Conservation (phyloP, 1,140 invertebrate genomes). For the Neodiprion virginianus region DNA sequence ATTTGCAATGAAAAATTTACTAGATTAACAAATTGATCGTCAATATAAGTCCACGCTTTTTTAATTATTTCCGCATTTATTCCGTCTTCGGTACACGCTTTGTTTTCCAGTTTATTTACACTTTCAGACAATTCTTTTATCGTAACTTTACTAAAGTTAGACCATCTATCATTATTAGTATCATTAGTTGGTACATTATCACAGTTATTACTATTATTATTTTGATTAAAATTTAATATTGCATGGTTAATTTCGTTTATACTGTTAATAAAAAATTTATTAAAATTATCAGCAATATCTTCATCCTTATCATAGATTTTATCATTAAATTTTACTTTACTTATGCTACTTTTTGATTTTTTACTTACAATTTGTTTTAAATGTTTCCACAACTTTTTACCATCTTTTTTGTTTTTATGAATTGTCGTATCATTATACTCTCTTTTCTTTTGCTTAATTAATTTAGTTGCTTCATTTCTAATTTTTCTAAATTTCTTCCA, state of each 20-base stretch:
- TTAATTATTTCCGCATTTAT: neutral
- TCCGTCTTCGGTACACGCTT: conserved; percentile 5
- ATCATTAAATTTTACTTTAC: conserved; percentile 20
- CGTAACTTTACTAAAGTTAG: neutral
- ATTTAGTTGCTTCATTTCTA: conserved; percentile 14
- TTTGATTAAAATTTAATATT: conserved; percentile 7
- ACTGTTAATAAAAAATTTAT: conserved; percentile 22
- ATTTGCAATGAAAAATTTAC: neutral
- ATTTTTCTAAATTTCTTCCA: conserved; percentile 23
- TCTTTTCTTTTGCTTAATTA: conserved; percentile 22
- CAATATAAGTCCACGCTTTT: neutral
- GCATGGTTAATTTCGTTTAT: conserved; percentile 18
- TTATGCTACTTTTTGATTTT: conserved; percentile 17
- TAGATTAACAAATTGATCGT: neutral
- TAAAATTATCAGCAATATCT: conserved; percentile 25
- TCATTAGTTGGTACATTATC: neutral
- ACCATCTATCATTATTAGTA: conserved; percentile 15
- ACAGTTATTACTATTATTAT: conserved; percentile 8
- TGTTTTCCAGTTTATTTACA: conserved; percentile 8
- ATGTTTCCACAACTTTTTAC: conserved; percentile 24
- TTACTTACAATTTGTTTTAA: conserved; percentile 22
- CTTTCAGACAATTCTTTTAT: neutral
- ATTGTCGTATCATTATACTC: conserved; percentile 18
- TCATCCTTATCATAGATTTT: conserved; percentile 1
- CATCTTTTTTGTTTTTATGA: conserved; percentile 15